Percentiles rank a stretch among this genome's conserved stretches.
Conservation (phyloP, 2,113 vertebrate species). For the Benitochromis conjunctus region DNA sequence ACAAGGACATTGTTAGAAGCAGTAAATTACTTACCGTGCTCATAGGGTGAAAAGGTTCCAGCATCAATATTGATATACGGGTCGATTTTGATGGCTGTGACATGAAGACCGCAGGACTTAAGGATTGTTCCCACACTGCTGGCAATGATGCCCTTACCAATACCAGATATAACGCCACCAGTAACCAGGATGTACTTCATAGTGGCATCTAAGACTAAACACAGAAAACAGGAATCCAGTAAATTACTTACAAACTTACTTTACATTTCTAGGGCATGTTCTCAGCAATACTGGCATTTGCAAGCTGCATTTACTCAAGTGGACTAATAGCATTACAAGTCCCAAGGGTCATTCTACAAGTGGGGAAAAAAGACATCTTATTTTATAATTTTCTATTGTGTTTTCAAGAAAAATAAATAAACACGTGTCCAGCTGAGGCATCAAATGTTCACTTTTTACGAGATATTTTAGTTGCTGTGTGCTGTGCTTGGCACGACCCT, state of each 20-base stretch:
- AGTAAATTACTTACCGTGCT: constrained; percentile 79
- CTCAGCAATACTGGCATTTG: not conserved
- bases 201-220: not conserved
- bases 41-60: constrained; percentile 94
- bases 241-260: not conserved
- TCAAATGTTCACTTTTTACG: too few relatives aligned
- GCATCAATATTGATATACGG: constrained; percentile 98
- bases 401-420: not conserved
- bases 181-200: constrained; percentile 99
- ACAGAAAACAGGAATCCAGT: not conserved
- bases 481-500: not conserved
- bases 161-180: constrained; percentile 95
- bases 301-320: not conserved
- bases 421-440: not conserved
- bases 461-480: not conserved
- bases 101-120: constrained; percentile 92
- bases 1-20: not conserved
- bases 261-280: not conserved
- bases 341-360: not conserved
- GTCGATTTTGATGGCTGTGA: constrained; percentile 97
- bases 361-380: not conserved
- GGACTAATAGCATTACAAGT: not conserved
- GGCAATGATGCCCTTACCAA: constrained; percentile 96
- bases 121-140: constrained; percentile 96
- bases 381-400: not conserved